phyloP scores from a whole-genome alignment of 2,797 vertebrate genomes.

The Lycodopsis pacificus region DNA sequence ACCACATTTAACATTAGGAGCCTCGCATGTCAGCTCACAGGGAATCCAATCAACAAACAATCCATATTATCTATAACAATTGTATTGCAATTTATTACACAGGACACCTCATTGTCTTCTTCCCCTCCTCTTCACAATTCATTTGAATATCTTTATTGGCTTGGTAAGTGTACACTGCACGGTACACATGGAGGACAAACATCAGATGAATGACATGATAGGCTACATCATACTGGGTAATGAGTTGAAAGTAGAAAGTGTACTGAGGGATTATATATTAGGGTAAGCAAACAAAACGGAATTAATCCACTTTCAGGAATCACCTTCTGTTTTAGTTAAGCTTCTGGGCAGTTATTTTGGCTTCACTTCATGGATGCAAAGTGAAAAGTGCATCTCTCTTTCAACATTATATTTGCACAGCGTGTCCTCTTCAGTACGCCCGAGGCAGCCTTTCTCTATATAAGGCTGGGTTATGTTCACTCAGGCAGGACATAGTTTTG shows the following conservation, averaged over 20 bases:
- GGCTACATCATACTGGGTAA: conserved; percentile 30
- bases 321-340: conserved; percentile 1
- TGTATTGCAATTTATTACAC: conserved; percentile 32
- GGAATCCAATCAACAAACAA: conserved; percentile 58
- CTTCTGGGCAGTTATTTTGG: conserved; percentile 11
- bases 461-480: conserved; percentile 69
- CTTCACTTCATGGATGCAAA: conserved; percentile 2
- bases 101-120: background rate
- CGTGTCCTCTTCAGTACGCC: conserved; percentile 30
- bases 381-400: conserved; percentile 27
- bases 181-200: conserved; percentile 49
- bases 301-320: conserved; percentile 29
- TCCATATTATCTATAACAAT: conserved; percentile 52
- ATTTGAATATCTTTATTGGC: conserved; percentile 42
- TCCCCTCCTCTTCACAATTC: background rate
- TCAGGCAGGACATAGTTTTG: conserved; percentile 61
- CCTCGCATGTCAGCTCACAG: conserved; percentile 14
- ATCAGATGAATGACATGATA: conserved; percentile 26
- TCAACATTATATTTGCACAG: conserved; percentile 35
- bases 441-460: conserved; percentile 65
- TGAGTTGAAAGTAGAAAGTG: conserved; percentile 23
- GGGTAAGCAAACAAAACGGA: conserved; percentile 43
- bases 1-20: conserved; percentile 22
- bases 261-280: conserved; percentile 34
- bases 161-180: conserved; percentile 38